A percentile compares a stretch with the other conserved stretches of the same genome.
Evolutionary conservation across 2,797 vertebrate species (phyloP).

Genomic region (Balearica regulorum): DNA sequence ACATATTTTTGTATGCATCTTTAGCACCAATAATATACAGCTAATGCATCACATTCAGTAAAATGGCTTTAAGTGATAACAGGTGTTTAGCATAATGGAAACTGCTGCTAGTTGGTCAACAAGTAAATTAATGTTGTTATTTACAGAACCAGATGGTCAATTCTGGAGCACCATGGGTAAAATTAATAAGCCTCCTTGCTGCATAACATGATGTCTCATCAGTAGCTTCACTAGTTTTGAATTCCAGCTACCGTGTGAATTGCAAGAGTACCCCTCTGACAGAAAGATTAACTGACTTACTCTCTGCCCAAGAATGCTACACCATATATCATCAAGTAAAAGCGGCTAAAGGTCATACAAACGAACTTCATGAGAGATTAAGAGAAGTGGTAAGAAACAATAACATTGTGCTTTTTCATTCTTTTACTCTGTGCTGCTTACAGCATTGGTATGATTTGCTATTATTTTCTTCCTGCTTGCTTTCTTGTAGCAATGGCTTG

Average conservation of each 20-base stretch:
- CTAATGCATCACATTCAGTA: conserved; percentile 37
- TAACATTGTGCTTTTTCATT: conserved; percentile 54
- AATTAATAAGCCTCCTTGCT: conserved; percentile 35
- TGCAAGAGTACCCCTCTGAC: conserved; percentile 13
- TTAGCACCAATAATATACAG: not conserved
- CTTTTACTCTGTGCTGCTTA: not conserved
- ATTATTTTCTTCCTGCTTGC: not conserved
- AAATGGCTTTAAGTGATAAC: conserved; percentile 45
- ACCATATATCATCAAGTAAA: conserved; percentile 27
- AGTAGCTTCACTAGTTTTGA: conserved; percentile 20
- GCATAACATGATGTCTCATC: conserved; percentile 31
- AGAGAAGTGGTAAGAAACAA: conserved; percentile 30
- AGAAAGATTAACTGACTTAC: conserved; percentile 44
- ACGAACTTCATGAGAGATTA: conserved; percentile 17
- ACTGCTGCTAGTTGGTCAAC: conserved; percentile 68
- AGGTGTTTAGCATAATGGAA: conserved; percentile 63
- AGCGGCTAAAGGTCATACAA: conserved; percentile 27
- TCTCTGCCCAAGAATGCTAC: not conserved
- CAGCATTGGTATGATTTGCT: not conserved
- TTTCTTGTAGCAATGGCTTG: not conserved
- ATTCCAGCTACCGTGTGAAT: conserved; percentile 46
- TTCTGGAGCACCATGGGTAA: conserved; percentile 68
- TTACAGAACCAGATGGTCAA: conserved; percentile 71
- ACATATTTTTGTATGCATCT: conserved; percentile 2
- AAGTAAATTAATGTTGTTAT: conserved; percentile 76